Evolutionary conservation across 2,113 vertebrate species (phyloP), one percentile per base, ranked within the genome.

Genomic region (Gopherus evgoodei): DNA sequence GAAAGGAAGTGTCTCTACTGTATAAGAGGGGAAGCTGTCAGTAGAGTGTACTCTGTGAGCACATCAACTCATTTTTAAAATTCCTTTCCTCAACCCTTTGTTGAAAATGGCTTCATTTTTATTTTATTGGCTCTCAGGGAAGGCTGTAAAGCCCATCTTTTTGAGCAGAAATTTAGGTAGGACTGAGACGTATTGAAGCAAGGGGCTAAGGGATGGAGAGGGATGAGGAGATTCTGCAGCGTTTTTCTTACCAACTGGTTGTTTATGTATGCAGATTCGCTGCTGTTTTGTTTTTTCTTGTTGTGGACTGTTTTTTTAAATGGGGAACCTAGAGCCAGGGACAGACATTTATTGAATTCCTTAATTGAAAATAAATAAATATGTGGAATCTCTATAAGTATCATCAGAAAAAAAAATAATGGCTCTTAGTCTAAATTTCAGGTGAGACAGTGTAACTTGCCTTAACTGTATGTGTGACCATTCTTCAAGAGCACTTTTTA

Each of bases 61-160:
- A 93, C 93, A 92, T 83, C 87, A 90, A 86, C 94, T 90, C 81
- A 95, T 38, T 75, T 86, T 76, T 81, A 81, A 72, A 95, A 94
- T 91, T 91, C 69, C 85, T 91, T 90, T 94, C 65, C 47, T 56
- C 85, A 79, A 50, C 85, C 0, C 17, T 89, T 78, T 25, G 54
- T 87, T 76, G 38, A 93, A 95, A 93, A 87, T 75, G 0, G 85
- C 50, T 56, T 56, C 54, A 25, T 11, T 52, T 95, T 42, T 38
- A 57, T 75, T 94, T 95, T 93, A 35, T 93, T 91, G 81, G 91
- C 91, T 89, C 89, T 93, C 65, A 75, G 13, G 49, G 29, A 75
- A 93, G 35, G 50, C 19, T 42, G 69, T 52, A 90, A 93, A 87
- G 9, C 6, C 25, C n/a, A 90, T 94, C 38, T 24, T 90, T 96